Base-by-base conservation (phyloP, 2,113 vertebrate species). In the Bucco capensis region DNA sequence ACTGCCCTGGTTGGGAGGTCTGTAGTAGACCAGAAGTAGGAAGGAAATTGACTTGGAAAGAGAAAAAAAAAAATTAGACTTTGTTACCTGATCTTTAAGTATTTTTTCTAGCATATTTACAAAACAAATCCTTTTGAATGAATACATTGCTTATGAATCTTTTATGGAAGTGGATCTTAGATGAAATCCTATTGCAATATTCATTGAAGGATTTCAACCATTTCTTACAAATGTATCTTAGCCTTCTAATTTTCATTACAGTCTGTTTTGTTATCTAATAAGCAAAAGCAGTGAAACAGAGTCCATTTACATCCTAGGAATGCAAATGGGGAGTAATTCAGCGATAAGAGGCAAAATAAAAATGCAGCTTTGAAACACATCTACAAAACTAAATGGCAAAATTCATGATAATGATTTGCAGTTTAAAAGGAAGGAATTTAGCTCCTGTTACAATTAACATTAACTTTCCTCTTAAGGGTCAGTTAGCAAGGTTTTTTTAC, bases 161-260 rank as follows among this genome's bases (percentile, higher is more conserved):
- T 92, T 94, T 62, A 89, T 89, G 33, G 80, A 91, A 88, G 44
- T 0, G 0, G 51, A 77, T 74, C 60, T 91, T 58, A 71, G 64
- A 64, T 60, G 31, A 94, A 88, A 88, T 38, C 30, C 51, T 80
- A n/a, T 47, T 96, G 64, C 90, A 94, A 88, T 93, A 90, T 83
- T 94, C 15, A 89, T 64, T 77, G 76, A 89, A 94, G 70, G n/a
- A 51, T 86, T 94, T 86, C 76, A 90, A 28, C 22, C 24, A 33
- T 4, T 51, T 71, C 69, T 81, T 49, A 60, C 65, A 89, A 94
- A 94, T 40, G 79, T 72, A 56, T 22, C 46, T 79, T 37, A 70
- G 61, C 61, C 86, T 83, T 67, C 40, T 64, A 70, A 60, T 76
- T 44, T 86, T 94, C 47, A n/a, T 74, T 77, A 51, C 42, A 64